A percentile compares a stretch with the other conserved stretches of the same genome.
Conservation (phyloP, 1,140 invertebrate genomes). For the Sipha flava region DNA sequence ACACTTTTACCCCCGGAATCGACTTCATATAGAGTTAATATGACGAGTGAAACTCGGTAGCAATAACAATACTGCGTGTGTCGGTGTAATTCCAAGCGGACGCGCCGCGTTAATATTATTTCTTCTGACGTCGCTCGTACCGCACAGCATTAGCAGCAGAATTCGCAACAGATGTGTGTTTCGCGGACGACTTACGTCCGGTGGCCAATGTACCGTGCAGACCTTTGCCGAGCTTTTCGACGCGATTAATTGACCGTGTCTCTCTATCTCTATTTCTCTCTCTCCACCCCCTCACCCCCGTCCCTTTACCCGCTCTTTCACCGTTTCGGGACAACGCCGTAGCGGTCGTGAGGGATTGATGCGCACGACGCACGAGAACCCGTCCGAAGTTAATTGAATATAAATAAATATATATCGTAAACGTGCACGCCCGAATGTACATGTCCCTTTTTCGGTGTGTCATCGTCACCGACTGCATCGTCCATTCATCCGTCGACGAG, state of each 20-base stretch:
- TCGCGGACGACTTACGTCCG: not conserved
- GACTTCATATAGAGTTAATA: too few relatives aligned
- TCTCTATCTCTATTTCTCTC: not conserved
- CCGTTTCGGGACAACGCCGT: too few relatives aligned
- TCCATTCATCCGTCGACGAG: not conserved
- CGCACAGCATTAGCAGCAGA: not conserved
- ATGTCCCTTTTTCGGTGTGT: not conserved
- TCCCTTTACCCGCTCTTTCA: not conserved
- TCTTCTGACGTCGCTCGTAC: not conserved
- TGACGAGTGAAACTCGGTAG: too few relatives aligned
- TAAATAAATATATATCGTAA: not conserved
- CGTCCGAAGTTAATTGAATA: conserved; percentile 6
- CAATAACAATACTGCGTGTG: too few relatives aligned
- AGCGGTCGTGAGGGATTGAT: not conserved
- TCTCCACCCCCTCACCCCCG: not conserved
- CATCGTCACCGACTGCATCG: not conserved
- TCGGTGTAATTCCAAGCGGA: not conserved
- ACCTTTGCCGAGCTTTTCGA: not conserved
- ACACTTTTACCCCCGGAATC: too few relatives aligned
- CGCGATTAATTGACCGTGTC: conserved; percentile 17
- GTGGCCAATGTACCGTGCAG: conserved; percentile 24
- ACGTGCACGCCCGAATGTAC: not conserved
- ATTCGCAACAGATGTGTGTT: conserved; percentile 22
- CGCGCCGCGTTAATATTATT: not conserved
- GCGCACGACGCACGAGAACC: too few relatives aligned